Evolutionary conservation across 2,888 invertebrate genomes (phyloP).

Genomic region (Drosophila yooni): DNA sequence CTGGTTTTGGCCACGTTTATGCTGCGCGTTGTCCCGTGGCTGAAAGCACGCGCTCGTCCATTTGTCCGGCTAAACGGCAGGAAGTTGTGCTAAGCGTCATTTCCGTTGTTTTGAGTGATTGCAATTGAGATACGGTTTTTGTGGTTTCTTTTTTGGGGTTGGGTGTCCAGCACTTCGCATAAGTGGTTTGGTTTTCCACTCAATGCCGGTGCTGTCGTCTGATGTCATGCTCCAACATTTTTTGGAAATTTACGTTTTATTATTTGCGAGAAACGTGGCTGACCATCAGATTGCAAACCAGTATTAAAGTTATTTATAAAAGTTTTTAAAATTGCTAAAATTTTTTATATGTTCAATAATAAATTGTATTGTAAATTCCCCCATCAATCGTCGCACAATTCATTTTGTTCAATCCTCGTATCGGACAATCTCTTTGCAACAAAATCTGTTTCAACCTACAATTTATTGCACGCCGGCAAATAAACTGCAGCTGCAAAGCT

Average conservation of each 20-base stretch:
- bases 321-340: conserved; percentile 18
- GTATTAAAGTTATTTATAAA: background rate
- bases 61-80: conserved; percentile 70
- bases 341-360: conserved; percentile 32
- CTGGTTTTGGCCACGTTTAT: conserved; percentile 50
- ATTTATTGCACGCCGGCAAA: conserved; percentile 63
- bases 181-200: conserved; percentile 32
- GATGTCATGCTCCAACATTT: conserved; percentile 23
- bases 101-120: conserved; percentile 82
- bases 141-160: conserved; percentile 61
- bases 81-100: conserved; percentile 82
- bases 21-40: conserved; percentile 67
- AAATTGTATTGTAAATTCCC: conserved; percentile 53
- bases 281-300: background rate
- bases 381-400: conserved; percentile 69
- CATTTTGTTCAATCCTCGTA: conserved; percentile 60
- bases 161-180: conserved; percentile 6
- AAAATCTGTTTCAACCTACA: conserved; percentile 57
- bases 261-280: conserved; percentile 35
- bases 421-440: conserved; percentile 45
- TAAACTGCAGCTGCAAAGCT: conserved; percentile 58
- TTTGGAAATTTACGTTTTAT: conserved; percentile 28
- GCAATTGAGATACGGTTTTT: conserved; percentile 81
- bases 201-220: conserved; percentile 1
- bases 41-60: conserved; percentile 46